phyloP scores from a whole-genome alignment of 1,140 invertebrate genomes.

The Drosophila equinoxialis region DNA sequence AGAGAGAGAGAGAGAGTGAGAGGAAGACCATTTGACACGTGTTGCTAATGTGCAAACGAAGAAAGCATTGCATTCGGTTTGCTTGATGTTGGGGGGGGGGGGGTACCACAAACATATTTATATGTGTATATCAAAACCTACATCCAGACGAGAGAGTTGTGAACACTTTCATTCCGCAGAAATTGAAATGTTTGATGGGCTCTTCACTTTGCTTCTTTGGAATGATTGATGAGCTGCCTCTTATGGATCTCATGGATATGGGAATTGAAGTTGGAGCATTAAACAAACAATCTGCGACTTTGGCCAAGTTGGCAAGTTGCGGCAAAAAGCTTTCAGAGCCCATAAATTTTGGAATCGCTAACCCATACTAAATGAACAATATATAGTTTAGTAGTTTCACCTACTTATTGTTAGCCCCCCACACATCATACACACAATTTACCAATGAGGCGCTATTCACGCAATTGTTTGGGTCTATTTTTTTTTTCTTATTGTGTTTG shows the following conservation, averaged over 20 bases:
- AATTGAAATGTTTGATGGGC: slow-evolving; percentile 15
- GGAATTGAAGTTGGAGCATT: slow-evolving; percentile 10
- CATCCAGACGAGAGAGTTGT: background rate
- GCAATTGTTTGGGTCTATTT: slow-evolving; percentile 6
- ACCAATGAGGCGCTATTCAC: slow-evolving; percentile 5
- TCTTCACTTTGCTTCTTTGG: background rate
- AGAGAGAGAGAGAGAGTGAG: slow-evolving; percentile 18
- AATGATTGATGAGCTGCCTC: slow-evolving; percentile 16
- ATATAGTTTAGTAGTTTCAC: slow-evolving; percentile 8
- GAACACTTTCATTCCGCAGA: background rate
- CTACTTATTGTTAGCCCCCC: background rate
- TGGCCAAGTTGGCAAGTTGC: background rate
- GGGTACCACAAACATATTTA: background rate
- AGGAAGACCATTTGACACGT: slow-evolving; percentile 60
- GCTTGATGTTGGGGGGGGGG: background rate
- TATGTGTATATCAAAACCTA: background rate
- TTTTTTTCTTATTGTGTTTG: background rate
- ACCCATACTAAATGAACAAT: background rate
- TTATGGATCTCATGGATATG: background rate
- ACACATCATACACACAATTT: background rate
- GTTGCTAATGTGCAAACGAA: slow-evolving; percentile 65
- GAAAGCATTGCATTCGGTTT: background rate
- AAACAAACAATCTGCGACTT: background rate
- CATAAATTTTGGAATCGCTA: background rate
- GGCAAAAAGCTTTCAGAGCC: background rate